Evolutionary conservation across 1,140 invertebrate species (phyloP), one percentile per base, ranked within the genome.

Genomic region (Gonioctena quinquepunctata): DNA sequence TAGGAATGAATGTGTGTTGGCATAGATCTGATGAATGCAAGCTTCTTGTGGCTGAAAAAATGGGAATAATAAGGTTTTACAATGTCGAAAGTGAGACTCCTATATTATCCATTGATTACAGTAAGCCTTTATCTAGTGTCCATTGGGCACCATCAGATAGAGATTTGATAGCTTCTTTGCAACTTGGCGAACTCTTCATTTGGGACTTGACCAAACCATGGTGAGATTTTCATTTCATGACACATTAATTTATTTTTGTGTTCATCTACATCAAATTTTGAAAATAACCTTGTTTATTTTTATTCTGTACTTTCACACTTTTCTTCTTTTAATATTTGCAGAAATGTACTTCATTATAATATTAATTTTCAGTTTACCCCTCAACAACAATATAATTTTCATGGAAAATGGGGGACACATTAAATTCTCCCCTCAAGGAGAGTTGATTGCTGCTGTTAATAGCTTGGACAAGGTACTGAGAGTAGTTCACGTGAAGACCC

Each of bases 1-100:
- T 59, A 81, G 88, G 87, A 16, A 84, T 93, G 84, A 85, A 86
- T n/a, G 88, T 91, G 0, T 88, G 87, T 71, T 91, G 90, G 86
- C 92, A 93, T 80, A 82, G 82, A 27, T 89, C 91, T 64, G 92
- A 93, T 79, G 85, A 86, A n/a, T 86, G 86, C 22, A 93, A 93
- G 82, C 83, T 94, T 16, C 80, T 94, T 49, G 90, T 94, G 5
- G 92, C 89, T 19, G 91, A 93, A 78, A 93, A 92, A 76, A 88
- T 88, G 76, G 92, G 92, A 52, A 79, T 90, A 0, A 89, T 94
- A 66, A 87, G 89, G 57, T 87, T 94, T 79, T 93, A 92, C 74
- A 93, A 92, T 82, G 85, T 91, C 8, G 84, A 86, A 74, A 88
- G 86, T 66, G 88, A 90, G 71, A 88, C 89, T 73, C 89, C 91